Percentiles rank a stretch among this genome's conserved stretches.
phyloP scores from a whole-genome alignment of 2,888 invertebrate genomes.

The Polyploca ridens region DNA sequence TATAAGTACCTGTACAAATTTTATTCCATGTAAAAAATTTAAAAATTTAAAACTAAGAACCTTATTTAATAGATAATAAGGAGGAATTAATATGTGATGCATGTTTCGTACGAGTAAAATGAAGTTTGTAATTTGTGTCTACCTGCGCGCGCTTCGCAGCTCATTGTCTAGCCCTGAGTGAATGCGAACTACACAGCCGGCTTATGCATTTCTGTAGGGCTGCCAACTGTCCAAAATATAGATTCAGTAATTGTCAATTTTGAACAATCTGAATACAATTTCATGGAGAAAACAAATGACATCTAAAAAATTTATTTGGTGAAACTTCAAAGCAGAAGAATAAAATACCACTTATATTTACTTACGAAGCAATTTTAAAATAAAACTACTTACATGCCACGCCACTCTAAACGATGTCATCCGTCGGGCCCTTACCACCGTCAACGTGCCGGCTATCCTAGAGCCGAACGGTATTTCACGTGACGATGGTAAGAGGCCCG shows the following conservation, averaged over 20 bases:
- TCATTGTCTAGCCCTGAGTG: constrained; percentile 75
- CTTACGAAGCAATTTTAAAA: background rate
- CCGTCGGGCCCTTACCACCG: too few species aligned
- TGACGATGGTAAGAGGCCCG: too few species aligned
- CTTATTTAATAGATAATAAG: constrained; percentile 37
- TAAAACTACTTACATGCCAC: too few species aligned
- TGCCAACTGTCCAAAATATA: constrained; percentile 45
- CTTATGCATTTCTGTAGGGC: constrained; percentile 67
- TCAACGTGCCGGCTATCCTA: too few species aligned
- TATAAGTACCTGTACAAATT: constrained; percentile 69
- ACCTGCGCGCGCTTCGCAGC: constrained; percentile 77
- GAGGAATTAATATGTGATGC: constrained; percentile 23
- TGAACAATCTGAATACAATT: background rate
- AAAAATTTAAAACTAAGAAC: constrained; percentile 18
- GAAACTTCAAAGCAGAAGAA: too few species aligned
- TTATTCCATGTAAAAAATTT: constrained; percentile 17
- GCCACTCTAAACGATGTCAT: too few species aligned
- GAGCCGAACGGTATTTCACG: too few species aligned
- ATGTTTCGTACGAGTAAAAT: constrained; percentile 3
- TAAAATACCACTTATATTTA: background rate
- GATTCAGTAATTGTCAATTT: constrained; percentile 18
- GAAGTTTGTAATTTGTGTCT: constrained; percentile 49
- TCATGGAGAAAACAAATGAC: background rate
- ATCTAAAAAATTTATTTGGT: too few species aligned
- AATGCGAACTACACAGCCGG: constrained; percentile 79